Evolutionary conservation across 2,113 vertebrate species (phyloP).

Genomic region (Scolopax mira): DNA sequence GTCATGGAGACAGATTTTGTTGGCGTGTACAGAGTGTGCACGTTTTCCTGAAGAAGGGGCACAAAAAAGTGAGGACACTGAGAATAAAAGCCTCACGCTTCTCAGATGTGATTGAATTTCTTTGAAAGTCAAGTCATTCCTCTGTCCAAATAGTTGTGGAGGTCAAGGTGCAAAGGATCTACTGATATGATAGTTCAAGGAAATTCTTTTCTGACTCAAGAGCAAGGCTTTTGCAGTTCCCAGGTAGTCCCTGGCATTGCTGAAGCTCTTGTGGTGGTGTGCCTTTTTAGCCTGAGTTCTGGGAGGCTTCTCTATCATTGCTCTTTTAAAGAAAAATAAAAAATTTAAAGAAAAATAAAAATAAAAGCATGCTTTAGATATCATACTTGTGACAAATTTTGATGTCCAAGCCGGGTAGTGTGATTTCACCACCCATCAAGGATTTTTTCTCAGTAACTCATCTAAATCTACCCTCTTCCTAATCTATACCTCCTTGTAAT

Average conservation of each 20-base stretch:
- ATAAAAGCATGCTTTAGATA: background rate
- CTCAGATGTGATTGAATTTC: background rate
- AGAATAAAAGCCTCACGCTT: constrained; percentile 30
- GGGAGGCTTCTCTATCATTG: background rate
- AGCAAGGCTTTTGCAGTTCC: fast-evolving
- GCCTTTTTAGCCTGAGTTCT: background rate
- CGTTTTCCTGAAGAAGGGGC: constrained; percentile 43
- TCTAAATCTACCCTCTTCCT: background rate
- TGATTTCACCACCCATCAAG: background rate
- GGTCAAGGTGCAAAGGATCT: background rate
- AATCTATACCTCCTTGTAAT: background rate
- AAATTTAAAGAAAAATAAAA: background rate
- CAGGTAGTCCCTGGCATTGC: background rate
- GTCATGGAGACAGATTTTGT: constrained; percentile 53
- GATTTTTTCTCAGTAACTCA: background rate
- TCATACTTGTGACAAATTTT: background rate
- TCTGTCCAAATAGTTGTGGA: background rate
- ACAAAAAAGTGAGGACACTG: background rate
- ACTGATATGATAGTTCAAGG: background rate
- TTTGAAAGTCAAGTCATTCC: background rate
- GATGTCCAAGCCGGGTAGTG: background rate
- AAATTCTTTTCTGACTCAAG: background rate
- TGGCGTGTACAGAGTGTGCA: constrained; percentile 29
- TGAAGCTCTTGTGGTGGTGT: background rate
- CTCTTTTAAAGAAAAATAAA: background rate